Evolutionary conservation across 2,888 invertebrate species (phyloP).

Genomic region (Phengaris alcon): DNA sequence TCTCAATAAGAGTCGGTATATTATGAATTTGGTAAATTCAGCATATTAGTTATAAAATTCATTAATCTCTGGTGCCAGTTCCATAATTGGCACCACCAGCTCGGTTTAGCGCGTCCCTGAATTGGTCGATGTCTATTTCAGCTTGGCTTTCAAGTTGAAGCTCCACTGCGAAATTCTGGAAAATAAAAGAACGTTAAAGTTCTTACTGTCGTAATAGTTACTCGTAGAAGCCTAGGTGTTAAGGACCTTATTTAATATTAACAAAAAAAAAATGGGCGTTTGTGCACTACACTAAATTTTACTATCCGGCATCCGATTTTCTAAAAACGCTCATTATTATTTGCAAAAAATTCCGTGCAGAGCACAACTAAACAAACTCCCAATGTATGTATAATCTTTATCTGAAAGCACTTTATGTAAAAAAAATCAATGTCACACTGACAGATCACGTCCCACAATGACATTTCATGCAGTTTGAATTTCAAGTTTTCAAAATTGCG

Average conservation of each 20-base stretch:
- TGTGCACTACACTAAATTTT: too few species aligned
- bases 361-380: too few species aligned
- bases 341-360: too few species aligned
- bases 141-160: slow-evolving; percentile 83
- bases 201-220: too few species aligned
- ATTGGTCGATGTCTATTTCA: slow-evolving; percentile 85
- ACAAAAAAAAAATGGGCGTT: too few species aligned
- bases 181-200: neutral
- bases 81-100: slow-evolving; percentile 91
- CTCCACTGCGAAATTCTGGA: slow-evolving; percentile 88
- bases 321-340: neutral
- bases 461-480: slow-evolving; percentile 17
- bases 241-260: too few species aligned
- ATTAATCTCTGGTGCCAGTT: slow-evolving; percentile 84
- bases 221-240: too few species aligned
- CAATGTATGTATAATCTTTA: too few species aligned
- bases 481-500: slow-evolving; percentile 30
- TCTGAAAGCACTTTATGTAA: neutral
- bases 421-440: neutral
- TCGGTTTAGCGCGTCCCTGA: slow-evolving; percentile 83
- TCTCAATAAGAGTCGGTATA: slow-evolving; percentile 4
- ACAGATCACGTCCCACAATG: neutral
- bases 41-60: slow-evolving; percentile 48
- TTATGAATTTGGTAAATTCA: slow-evolving; percentile 22
- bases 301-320: too few species aligned